Evolutionary conservation across 37 sponge, comb jelly and placozoan species (phyloP).

Genomic region (Chondrosia reniformis): DNA sequence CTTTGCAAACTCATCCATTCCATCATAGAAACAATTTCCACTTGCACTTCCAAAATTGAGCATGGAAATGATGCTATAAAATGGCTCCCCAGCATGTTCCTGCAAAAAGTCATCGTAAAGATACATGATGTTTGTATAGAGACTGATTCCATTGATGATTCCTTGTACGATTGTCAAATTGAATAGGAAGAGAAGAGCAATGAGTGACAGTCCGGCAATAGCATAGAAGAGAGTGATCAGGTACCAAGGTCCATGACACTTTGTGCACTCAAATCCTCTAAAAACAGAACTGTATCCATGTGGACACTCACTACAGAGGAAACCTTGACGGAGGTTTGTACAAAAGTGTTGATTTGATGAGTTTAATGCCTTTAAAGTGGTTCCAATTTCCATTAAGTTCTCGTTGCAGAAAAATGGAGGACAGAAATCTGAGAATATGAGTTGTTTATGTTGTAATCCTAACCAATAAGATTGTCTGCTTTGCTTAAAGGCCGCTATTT

Average conservation of each 20-base stretch:
- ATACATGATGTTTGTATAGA: conserved; percentile 39
- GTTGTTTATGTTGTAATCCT: background rate
- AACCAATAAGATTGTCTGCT: background rate
- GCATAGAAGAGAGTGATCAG: conserved; percentile 6
- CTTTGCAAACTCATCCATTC: conserved; percentile 52
- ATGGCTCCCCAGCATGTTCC: background rate
- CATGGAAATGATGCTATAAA: conserved; percentile 34
- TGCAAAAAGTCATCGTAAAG: conserved; percentile 12
- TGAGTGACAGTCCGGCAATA: conserved; percentile 25
- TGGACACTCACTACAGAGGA: conserved; percentile 43
- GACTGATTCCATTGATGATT: conserved; percentile 33
- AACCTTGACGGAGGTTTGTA: conserved; percentile 25
- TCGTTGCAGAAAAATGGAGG: background rate
- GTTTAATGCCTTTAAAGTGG: background rate
- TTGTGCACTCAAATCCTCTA: conserved; percentile 13
- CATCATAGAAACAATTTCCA: conserved; percentile 61
- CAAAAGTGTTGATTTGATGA: background rate
- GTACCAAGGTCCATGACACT: conserved; percentile 23
- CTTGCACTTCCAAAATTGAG: conserved; percentile 38
- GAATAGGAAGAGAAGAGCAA: conserved; percentile 24
- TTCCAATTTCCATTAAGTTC: background rate
- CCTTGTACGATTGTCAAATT: conserved; percentile 38
- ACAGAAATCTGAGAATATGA: background rate
- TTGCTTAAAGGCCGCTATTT: background rate
- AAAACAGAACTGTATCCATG: conserved; percentile 23